Evolutionary conservation across 1,140 invertebrate species (phyloP).

Genomic region (Pseudobourletiella spinata): DNA sequence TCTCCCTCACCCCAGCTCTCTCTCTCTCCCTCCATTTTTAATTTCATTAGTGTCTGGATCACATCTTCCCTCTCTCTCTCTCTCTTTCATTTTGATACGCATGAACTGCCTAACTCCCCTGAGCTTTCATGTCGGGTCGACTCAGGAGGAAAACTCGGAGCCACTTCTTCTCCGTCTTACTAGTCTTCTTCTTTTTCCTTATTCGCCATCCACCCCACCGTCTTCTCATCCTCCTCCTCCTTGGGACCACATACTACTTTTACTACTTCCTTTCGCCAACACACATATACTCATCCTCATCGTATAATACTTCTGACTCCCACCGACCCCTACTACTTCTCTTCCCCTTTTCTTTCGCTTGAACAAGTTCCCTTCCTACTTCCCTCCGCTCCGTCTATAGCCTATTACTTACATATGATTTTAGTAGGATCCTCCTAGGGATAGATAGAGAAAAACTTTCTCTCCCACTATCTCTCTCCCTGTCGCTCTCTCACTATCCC

Average conservation of each 20-base stretch:
- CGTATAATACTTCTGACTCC: not conserved
- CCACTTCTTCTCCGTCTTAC: too few relatives aligned
- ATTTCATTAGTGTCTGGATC: conserved; percentile 34
- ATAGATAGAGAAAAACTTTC: too few relatives aligned
- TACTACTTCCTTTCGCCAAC: too few relatives aligned
- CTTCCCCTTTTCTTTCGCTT: not conserved
- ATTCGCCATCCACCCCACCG: conserved; percentile 9
- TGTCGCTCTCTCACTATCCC: conserved; percentile 10
- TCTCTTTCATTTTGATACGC: conserved; percentile 32
- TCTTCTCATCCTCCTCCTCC: conserved; percentile 3
- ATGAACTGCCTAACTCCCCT: conserved; percentile 23
- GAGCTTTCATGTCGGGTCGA: conserved; percentile 4
- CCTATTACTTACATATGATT: not conserved
- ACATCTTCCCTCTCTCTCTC: conserved; percentile 16
- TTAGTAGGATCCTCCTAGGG: too few relatives aligned
- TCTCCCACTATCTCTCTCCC: not conserved
- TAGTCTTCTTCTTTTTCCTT: not conserved
- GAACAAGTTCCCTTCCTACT: not conserved
- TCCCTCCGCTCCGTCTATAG: not conserved
- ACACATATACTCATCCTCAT: too few relatives aligned
- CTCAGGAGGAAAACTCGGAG: conserved; percentile 5
- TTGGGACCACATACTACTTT: too few relatives aligned
- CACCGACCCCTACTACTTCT: not conserved
- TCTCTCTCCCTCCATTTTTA: conserved; percentile 27
- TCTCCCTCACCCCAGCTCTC: conserved; percentile 19